phyloP scores from a whole-genome alignment of 1,140 invertebrate species.

The Onthophagus taurus region DNA sequence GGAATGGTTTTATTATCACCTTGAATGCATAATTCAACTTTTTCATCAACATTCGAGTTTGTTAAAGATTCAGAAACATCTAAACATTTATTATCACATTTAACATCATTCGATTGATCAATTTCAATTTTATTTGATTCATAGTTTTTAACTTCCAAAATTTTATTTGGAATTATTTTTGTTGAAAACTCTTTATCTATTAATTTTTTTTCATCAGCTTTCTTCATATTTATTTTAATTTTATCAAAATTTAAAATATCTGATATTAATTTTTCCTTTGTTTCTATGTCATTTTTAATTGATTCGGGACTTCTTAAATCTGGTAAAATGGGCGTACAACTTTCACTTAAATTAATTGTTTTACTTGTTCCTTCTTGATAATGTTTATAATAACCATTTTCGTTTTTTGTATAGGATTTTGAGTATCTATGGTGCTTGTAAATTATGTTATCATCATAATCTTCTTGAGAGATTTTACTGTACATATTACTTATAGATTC shows the following conservation, averaged over 20 bases:
- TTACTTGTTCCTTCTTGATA: conserved; percentile 20
- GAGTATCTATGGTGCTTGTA: conserved; percentile 38
- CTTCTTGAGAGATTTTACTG: conserved; percentile 44
- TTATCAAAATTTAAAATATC: conserved; percentile 43
- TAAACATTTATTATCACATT: not conserved
- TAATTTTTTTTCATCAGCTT: not conserved
- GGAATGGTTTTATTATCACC: too few species aligned
- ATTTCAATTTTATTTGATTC: not conserved
- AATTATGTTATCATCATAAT: conserved; percentile 49
- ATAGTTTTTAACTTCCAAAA: not conserved
- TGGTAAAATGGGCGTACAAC: conserved; percentile 36
- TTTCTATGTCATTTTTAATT: conserved; percentile 44
- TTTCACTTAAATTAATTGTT: conserved; percentile 38
- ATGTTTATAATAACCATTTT: too few species aligned
- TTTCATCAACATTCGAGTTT: too few species aligned
- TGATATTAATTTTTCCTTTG: conserved; percentile 45
- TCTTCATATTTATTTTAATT: conserved; percentile 24
- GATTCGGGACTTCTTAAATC: conserved; percentile 42
- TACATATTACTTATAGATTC: conserved; percentile 38
- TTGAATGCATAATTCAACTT: too few species aligned
- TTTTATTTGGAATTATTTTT: not conserved
- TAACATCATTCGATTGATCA: not conserved
- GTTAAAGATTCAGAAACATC: not conserved
- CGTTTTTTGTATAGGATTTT: conserved; percentile 32
- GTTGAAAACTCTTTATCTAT: not conserved